phyloP scores from a whole-genome alignment of 2,888 invertebrate species.

The Pyrgus malvae region DNA sequence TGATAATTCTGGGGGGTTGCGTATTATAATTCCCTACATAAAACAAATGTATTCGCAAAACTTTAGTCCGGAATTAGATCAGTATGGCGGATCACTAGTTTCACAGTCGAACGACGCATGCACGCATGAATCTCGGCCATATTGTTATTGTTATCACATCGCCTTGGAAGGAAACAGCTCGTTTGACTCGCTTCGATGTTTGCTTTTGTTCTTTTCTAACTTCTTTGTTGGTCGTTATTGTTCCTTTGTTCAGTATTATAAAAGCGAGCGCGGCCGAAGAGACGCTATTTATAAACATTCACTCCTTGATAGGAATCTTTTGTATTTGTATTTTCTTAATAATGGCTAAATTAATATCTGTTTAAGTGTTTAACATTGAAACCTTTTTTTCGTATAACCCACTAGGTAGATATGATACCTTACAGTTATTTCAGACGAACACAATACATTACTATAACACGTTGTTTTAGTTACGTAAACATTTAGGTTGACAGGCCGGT shows the following conservation, averaged over 20 bases:
- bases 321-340: conserved; percentile 48
- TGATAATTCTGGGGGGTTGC: conserved; percentile 48
- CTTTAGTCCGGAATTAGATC: conserved; percentile 50
- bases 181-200: conserved; percentile 60
- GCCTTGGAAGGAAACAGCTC: conserved; percentile 64
- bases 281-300: conserved; percentile 68
- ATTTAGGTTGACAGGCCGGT: conserved; percentile 4
- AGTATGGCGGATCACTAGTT: conserved; percentile 54
- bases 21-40: conserved; percentile 45
- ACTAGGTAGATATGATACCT: neutral
- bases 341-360: conserved; percentile 42
- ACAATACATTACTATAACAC: neutral
- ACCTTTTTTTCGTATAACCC: conserved; percentile 23
- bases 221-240: conserved; percentile 69
- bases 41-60: conserved; percentile 37
- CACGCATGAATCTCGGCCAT: conserved; percentile 56
- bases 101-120: too few species aligned
- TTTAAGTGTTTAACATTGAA: too few species aligned
- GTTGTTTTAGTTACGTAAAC: conserved; percentile 11
- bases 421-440: too few species aligned
- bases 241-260: conserved; percentile 68
- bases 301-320: conserved; percentile 55
- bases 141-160: conserved; percentile 67
- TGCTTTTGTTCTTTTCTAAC: conserved; percentile 72
- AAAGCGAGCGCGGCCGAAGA: conserved; percentile 50